Percentiles rank a stretch among this genome's conserved stretches.
Conservation (phyloP, 2,888 invertebrate species). For the Rhorus exstirpatorius region DNA sequence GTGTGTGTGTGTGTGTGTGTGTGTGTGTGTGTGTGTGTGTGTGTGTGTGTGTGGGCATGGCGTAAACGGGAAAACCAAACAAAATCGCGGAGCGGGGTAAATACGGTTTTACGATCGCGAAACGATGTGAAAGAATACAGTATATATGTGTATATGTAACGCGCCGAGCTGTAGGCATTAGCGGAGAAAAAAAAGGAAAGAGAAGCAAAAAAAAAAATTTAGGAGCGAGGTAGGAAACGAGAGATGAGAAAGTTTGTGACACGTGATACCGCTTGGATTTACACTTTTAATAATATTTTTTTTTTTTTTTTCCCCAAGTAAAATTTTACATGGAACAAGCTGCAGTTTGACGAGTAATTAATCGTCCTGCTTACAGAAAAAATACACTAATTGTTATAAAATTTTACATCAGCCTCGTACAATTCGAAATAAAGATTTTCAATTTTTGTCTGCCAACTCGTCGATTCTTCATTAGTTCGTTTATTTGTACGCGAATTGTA, state of each 20-base stretch:
- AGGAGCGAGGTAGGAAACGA: background rate
- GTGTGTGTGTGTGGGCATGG: conserved; percentile 52
- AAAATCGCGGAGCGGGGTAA: conserved; percentile 74
- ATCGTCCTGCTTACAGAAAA: too few species aligned
- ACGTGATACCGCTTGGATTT: conserved; percentile 16
- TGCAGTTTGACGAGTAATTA: background rate
- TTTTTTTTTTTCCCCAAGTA: background rate
- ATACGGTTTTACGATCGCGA: conserved; percentile 78
- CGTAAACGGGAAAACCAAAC: conserved; percentile 79
- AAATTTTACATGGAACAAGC: conserved; percentile 5
- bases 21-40: too few species aligned
- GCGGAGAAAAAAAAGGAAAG: conserved; percentile 22
- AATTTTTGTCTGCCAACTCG: too few species aligned
- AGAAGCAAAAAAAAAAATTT: background rate
- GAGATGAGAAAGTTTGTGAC: conserved; percentile 17
- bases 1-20: too few species aligned
- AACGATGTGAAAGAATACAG: conserved; percentile 62
- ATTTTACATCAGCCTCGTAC: too few species aligned
- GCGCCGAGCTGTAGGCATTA: conserved; percentile 18
- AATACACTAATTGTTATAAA: too few species aligned
- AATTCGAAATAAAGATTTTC: too few species aligned
- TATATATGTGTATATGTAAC: conserved; percentile 3
- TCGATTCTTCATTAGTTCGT: too few species aligned
- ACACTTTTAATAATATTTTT: too few species aligned
- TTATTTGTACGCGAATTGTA: too few species aligned